Conservation (phyloP, 2,888 invertebrate species). For the Latheticus oryzae region DNA sequence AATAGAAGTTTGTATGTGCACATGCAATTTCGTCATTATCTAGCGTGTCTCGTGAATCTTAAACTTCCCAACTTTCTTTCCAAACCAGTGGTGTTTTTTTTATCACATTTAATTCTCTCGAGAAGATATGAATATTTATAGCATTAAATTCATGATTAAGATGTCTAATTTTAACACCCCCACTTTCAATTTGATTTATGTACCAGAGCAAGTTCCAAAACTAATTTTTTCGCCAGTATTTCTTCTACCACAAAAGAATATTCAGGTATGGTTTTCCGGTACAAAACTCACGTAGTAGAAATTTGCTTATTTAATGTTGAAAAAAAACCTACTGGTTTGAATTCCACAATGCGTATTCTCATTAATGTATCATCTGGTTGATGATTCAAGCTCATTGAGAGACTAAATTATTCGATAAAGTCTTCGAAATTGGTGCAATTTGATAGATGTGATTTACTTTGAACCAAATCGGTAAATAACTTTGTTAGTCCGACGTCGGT, state of each 20-base stretch:
- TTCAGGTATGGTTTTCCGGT: slow-evolving; percentile 36
- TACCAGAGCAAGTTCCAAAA: slow-evolving; percentile 37
- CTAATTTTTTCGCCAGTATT: slow-evolving; percentile 37
- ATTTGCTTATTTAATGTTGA: slow-evolving; percentile 2
- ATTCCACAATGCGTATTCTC: slow-evolving; percentile 5
- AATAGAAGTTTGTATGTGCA: slow-evolving; percentile 41
- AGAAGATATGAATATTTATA: slow-evolving; percentile 45
- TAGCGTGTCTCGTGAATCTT: slow-evolving; percentile 44
- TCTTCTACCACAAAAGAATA: slow-evolving; percentile 35
- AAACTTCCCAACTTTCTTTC: slow-evolving; percentile 42
- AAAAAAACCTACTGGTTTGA: background rate
- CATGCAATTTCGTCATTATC: slow-evolving; percentile 44
- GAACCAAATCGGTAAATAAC: slow-evolving; percentile 38
- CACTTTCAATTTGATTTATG: slow-evolving; percentile 41
- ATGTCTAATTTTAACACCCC: slow-evolving; percentile 45
- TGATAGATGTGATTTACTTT: slow-evolving; percentile 37
- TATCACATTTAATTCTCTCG: slow-evolving; percentile 39
- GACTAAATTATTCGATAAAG: slow-evolving; percentile 31
- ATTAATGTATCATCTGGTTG: slow-evolving; percentile 22
- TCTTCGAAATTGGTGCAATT: slow-evolving; percentile 23
- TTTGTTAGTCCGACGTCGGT: slow-evolving; percentile 24
- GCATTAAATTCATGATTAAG: slow-evolving; percentile 45
- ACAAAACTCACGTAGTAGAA: slow-evolving; percentile 9
- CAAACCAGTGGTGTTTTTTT: slow-evolving; percentile 38
- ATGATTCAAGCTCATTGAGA: slow-evolving; percentile 27